These are phyloP conservation scores for Sardinella longiceps DNA, from an alignment of 2,797 vertebrate species.

Conservation along the genomic window DNA sequence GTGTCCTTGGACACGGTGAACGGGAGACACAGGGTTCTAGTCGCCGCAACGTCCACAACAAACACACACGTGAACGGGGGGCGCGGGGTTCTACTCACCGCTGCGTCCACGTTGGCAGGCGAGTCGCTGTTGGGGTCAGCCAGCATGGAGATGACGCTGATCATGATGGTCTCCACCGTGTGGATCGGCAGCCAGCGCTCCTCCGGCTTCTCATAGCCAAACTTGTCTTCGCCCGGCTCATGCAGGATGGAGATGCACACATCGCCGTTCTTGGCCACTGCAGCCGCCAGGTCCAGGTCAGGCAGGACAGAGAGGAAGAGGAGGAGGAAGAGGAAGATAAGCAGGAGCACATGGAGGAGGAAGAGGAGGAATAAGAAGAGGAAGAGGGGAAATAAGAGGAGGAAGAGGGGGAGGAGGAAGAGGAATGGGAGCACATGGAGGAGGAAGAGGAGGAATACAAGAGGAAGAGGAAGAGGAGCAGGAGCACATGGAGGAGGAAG, in stretches of 20 bases:
- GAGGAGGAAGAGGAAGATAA: neutral
- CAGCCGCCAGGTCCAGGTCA: too few species aligned
- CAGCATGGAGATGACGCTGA: conserved; percentile 99
- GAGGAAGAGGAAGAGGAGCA: neutral
- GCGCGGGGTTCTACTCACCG: too few species aligned
- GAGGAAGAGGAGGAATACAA: neutral
- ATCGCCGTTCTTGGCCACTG: conserved; percentile 98
- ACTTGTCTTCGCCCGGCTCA: conserved; percentile 98
- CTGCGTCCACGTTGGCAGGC: conserved; percentile 97
- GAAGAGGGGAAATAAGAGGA: neutral
- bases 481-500: neutral
- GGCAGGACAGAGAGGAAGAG: neutral
- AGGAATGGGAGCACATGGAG: neutral
- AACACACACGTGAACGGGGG: too few species aligned
- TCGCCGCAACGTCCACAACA: too few species aligned
- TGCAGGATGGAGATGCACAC: conserved; percentile 99
- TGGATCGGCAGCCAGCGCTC: conserved; percentile 99
- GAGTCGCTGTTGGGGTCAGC: conserved; percentile 99
- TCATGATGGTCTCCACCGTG: conserved; percentile 99
- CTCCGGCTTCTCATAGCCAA: conserved; percentile 98
- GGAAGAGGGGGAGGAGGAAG: neutral
- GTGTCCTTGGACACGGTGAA: neutral
- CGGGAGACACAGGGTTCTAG: too few species aligned
- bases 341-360: neutral
- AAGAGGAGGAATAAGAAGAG: neutral